A percentile compares a stretch with the other conserved stretches of the same genome.
Conservation (phyloP, 2,113 vertebrate genomes). For the Dromas ardeola region DNA sequence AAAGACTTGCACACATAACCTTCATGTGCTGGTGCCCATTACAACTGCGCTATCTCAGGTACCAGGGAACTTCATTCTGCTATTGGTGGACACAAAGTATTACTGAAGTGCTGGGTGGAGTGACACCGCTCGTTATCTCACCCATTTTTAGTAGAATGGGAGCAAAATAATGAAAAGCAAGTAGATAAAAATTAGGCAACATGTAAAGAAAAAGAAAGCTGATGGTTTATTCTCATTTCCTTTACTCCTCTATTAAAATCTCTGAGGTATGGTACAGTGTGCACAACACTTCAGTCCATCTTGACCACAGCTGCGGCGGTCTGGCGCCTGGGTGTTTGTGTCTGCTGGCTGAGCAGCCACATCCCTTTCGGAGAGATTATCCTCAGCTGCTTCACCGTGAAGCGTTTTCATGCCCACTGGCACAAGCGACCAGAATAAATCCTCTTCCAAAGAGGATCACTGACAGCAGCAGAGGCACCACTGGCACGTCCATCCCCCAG, state of each 20-base stretch:
- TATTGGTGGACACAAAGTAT: not conserved
- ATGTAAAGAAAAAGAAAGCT: not conserved
- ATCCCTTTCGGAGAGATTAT: not conserved
- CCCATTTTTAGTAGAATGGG: not conserved
- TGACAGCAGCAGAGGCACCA: not conserved
- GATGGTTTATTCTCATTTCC: not conserved
- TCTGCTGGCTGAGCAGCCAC: not conserved
- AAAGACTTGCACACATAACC: not conserved
- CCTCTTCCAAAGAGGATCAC: conserved; percentile 26
- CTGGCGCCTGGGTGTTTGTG: not conserved
- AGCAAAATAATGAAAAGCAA: not conserved
- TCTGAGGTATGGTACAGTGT: rapidly evolving
- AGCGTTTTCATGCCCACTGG: not conserved
- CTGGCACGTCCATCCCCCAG: not conserved
- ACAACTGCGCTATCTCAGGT: not conserved
- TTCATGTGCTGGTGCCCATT: not conserved
- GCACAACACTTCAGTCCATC: not conserved
- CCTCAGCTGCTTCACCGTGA: conserved; percentile 36
- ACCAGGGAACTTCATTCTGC: not conserved
- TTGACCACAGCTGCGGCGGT: conserved; percentile 16
- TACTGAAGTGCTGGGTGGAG: not conserved
- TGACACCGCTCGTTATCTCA: not conserved
- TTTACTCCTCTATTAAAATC: not conserved
- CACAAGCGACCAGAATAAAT: conserved; percentile 58
- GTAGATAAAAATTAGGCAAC: not conserved